Evolutionary conservation across 2,113 vertebrate species (phyloP), one percentile per base, ranked within the genome.

Genomic region (Osmerus mordax): DNA sequence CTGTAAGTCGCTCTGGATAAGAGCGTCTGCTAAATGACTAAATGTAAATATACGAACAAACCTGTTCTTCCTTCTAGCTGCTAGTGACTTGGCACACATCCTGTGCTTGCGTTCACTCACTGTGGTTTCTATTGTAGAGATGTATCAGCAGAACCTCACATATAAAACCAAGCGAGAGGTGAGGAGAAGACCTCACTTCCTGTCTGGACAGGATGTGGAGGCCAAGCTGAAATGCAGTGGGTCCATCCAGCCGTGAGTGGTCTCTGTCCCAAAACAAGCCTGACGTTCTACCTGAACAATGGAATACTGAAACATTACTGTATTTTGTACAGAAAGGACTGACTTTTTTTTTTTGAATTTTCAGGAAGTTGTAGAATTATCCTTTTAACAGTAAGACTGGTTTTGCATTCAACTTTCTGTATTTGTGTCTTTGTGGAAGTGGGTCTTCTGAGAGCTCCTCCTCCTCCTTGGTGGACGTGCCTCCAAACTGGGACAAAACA

Each of bases 161-260:
- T 90, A 55, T 76, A 88, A 89, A 63, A 96, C 95, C 15, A 62
- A 0, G 81, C 92, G 94, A 77, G 87, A 18, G 3, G 86, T 98
- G 77, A 80, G 92, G 62, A 89, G 97, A 52, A 92, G 97, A 78
- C 97, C 97, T 32, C 86, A 86, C 72, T 98, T 95, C 18, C 87
- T 97, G 60, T 96, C 95, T 55, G 73, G 83, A 51, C 83, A 92
- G n/a, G 93, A 96, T 0, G 92, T 96, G 76, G 90, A 92, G 61
- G 74, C 67, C 60, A 86, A 87, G 69, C 88, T 84, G 23, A 89
- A 80, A 51, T 47, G 41, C 41, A 47, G 7, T 11, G 77, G 90
- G 90, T 92, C 80, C 29, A 29, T 21, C 29, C 29, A 18, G 32
- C 62, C 19, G 52, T 73, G 9, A 63, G 15, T 56, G 55, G 15